Base-by-base conservation (phyloP, 2,888 invertebrate genomes). In the Allolobophora icterica region DNA sequence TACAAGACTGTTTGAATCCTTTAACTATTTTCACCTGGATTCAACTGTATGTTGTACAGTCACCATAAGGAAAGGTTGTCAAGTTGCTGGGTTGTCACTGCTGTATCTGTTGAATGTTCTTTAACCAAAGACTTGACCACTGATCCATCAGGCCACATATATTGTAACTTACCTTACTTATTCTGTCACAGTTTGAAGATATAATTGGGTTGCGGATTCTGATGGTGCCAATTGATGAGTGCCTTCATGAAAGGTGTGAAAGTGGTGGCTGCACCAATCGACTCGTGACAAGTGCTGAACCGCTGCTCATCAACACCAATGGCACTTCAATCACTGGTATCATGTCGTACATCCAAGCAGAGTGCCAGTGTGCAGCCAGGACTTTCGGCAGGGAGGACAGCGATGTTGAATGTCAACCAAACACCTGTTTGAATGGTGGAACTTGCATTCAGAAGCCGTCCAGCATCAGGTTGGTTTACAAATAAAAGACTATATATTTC, bases 281-380 rank as follows among this genome's bases (percentile, higher is more conserved):
- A 34, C 96, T 99, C 92, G 98, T 98, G 35, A 93, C 95, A 34
- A 94, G 92, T 84, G 93, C 90, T 35, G 91, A 92, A 35, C 95
- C 95, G 11, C 93, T 94, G 94, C 97, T 99, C 97, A 98, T 99
- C 6, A 99, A 99, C 96, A 98, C 99, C 34, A 99, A 99, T 95
- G 98, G 98, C 95, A 99, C 99, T 0, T 97, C 99, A 0, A 96
- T 99, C 92, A 99, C 99, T 45, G 99, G 99, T 30, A 98, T 99
- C 87, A 96, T 98, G 91, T 98, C 99, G 0, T 98, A 98, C 95
- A 97, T 98, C 0, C 96, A 98, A 93, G 97, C 98, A 0, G 98
- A 98, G 94, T 99, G 99, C 94, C 98, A 98, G n/a, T 99, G 99
- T 94, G 98, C 98, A 0, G 98, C 98, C 0, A 96, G 98, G 91